Evolutionary conservation across 35 echinoderm and acorn worm species (phyloP), one percentile per base, ranked within the genome.

Genomic region (Eucidaris tribuloides): DNA sequence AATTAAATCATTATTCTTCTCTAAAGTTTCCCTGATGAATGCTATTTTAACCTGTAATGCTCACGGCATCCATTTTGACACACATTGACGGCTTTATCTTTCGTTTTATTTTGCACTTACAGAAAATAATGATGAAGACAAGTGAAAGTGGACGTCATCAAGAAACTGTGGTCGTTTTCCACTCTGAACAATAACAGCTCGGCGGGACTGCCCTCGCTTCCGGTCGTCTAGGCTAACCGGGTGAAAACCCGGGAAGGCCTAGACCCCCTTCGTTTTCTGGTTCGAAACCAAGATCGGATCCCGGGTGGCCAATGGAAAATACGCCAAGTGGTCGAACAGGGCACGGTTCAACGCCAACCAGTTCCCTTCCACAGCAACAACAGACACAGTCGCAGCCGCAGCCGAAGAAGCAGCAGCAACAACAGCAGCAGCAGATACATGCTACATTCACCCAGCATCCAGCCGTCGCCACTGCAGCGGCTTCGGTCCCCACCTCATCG

Each of bases 151-250:
- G n/a, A n/a, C n/a, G n/a, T n/a, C n/a, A n/a, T n/a, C n/a, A n/a
- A n/a, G n/a, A n/a, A n/a, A n/a, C n/a, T n/a, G n/a, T n/a, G n/a
- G n/a, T n/a, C n/a, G n/a, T n/a, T n/a, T n/a, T n/a, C n/a, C n/a
- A n/a, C n/a, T n/a, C n/a, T n/a, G n/a, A n/a, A n/a, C n/a, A n/a
- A n/a, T n/a, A n/a, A n/a, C n/a, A n/a, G n/a, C n/a, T n/a, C n/a
- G n/a, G n/a, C n/a, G n/a, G n/a, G n/a, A n/a, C n/a, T n/a, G n/a
- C n/a, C n/a, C n/a, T n/a, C n/a, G 68, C 25, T 74, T 74, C 68
- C 68, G 33, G 29, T 38, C 37, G 68, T 74, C 68, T 74, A 74
- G 68, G 68, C 68, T 74, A 41, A 74, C 68, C 68, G 68, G 68
- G 68, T 74, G 68, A 42, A 42, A 20, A 74, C 68, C 68, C 68